Evolutionary conservation across 2,113 vertebrate species (phyloP).

Genomic region (Donacobius atricapilla): DNA sequence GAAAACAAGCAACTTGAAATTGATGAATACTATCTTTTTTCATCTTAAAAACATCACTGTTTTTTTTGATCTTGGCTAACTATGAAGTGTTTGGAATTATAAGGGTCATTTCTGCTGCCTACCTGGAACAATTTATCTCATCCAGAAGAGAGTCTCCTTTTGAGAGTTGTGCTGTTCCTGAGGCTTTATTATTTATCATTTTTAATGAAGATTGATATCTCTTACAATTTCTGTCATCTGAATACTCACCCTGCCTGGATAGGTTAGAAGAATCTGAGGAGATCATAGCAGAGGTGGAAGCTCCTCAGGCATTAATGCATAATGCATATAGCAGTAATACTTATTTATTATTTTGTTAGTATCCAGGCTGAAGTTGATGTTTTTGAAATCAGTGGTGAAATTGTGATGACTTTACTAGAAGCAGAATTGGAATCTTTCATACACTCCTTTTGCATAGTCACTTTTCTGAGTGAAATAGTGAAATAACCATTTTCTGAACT

Average conservation of each 20-base stretch:
- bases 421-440: background rate
- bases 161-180: background rate
- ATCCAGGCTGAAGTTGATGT: background rate
- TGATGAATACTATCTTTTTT: background rate
- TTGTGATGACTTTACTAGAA: background rate
- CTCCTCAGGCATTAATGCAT: background rate
- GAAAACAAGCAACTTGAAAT: background rate
- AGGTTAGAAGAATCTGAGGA: background rate
- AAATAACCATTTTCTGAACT: background rate
- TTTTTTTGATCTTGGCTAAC: background rate
- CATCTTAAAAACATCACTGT: background rate
- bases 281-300: background rate
- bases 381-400: background rate
- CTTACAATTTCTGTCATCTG: background rate
- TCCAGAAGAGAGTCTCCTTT: background rate
- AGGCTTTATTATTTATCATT: background rate
- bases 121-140: background rate
- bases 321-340: background rate
- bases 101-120: background rate
- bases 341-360: background rate
- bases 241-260: background rate
- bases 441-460: accelerated
- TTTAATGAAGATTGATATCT: background rate
- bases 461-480: background rate
- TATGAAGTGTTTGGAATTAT: background rate